Conservation (phyloP, 23 tunicate genomes). For the Phallusia fumigata region DNA sequence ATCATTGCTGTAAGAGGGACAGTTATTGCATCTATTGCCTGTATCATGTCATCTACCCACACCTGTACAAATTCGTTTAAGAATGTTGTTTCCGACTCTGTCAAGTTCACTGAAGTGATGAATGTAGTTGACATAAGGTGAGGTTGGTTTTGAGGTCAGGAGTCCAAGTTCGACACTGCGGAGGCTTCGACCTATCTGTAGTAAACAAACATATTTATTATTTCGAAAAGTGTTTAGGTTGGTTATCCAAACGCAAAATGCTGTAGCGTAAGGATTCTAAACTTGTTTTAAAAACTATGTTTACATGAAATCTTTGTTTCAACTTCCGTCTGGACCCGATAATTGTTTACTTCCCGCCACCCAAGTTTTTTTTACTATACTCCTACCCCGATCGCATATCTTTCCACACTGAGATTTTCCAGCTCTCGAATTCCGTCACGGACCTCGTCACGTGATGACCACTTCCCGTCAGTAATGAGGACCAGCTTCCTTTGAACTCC, state of each 20-base stretch:
- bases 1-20: no score
- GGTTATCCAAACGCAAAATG: no score
- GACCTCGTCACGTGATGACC: conserved; percentile 13
- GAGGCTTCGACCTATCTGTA: conserved; percentile 14
- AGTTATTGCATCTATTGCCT: no score
- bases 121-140: not conserved
- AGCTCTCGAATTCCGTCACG: conserved; percentile 11
- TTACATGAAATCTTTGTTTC: no score
- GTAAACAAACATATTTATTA: not conserved
- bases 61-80: conserved; percentile 6
- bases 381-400: conserved; percentile 41
- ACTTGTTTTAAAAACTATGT: no score
- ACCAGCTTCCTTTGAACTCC: conserved; percentile 16
- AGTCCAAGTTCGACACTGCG: not conserved
- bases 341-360: not conserved
- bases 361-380: not conserved
- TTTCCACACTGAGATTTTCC: conserved; percentile 19
- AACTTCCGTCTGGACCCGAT: no score
- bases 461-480: conserved; percentile 36
- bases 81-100: not conserved
- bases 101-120: conserved; percentile 6
- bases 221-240: no score
- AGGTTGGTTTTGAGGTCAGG: conserved; percentile 2
- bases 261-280: no score
- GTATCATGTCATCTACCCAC: no score